Conservation (phyloP, 2,113 vertebrate genomes). For the Neogale vison region DNA sequence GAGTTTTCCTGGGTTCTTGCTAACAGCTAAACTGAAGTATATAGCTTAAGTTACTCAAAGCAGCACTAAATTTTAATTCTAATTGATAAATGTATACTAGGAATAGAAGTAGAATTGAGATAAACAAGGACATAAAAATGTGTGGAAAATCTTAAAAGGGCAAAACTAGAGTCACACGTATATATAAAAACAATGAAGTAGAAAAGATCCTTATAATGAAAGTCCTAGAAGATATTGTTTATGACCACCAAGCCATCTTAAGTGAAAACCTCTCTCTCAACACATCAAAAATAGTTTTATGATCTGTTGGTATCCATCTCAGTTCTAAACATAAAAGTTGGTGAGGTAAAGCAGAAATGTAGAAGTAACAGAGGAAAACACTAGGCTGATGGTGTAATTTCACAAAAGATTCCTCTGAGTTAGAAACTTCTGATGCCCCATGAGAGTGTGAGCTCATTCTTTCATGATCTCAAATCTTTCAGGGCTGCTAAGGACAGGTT, state of each 20-base stretch:
- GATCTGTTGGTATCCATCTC: background rate
- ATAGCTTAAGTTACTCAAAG: slow-evolving; percentile 39
- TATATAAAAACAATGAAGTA: background rate
- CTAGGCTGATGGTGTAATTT: background rate
- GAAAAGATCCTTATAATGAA: slow-evolving; percentile 6
- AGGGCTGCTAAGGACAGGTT: background rate
- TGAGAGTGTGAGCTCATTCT: background rate
- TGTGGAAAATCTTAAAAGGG: slow-evolving; percentile 33
- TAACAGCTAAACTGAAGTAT: background rate
- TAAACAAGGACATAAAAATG: background rate
- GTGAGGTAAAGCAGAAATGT: background rate
- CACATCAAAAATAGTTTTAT: background rate
- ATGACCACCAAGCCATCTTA: background rate
- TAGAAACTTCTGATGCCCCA: background rate
- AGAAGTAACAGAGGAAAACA: background rate
- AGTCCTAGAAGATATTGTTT: background rate
- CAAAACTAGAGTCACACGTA: background rate
- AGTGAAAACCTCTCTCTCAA: slow-evolving; percentile 4
- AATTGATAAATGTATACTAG: slow-evolving; percentile 6
- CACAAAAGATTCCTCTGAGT: background rate
- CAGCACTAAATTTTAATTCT: slow-evolving; percentile 56
- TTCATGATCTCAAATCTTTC: background rate
- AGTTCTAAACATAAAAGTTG: background rate
- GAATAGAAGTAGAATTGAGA: slow-evolving; percentile 4
- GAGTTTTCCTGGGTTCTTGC: background rate